Evolutionary conservation across 2,888 invertebrate genomes (phyloP), one percentile per base, ranked within the genome.

Genomic region (Drosophila acutilabella): DNA sequence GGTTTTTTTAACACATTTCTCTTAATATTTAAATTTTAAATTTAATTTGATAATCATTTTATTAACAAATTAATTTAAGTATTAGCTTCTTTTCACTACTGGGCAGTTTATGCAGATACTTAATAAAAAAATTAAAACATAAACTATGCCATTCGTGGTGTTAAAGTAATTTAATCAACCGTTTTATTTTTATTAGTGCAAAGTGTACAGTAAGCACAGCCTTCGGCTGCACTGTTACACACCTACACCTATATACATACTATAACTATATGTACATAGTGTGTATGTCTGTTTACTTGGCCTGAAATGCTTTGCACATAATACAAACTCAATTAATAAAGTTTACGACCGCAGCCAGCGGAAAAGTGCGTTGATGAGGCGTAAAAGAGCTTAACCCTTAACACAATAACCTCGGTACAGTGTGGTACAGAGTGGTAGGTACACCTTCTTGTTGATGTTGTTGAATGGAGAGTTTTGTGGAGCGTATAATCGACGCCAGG

Each of bases 301-400:
- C 4, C 14, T 38, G 2, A 14, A 57, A 60, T 40, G 47, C 60
- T 56, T 68, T 47, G 10, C 79, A 80, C 72, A 68, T 58, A 70
- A 81, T 72, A 79, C 82, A 75, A 81, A 85, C 82, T 86, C 86
- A 86, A 81, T 81, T 81, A 81, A 81, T 86, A 80, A 79, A 79
- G 81, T 81, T 82, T 76, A 86, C 86, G 86, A 68, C 48, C 61
- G 64, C 80, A 79, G 53, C 51, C 52, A 81, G 80, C 82, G 80
- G 64, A 64, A 74, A 86, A 81, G 64, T 70, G 87, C 67, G 80
- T 86, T 82, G 83, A 81, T 81, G 87, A 81, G 87, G 80, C 83
- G 80, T 80, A 64, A 80, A 86, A 80, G 76, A 56, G 71, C 57
- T 56, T 64, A 78, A 81, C 80, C 80, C 79, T 75, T 76, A 60